These are phyloP conservation scores for Oreonectes daqikongensis DNA, from an alignment of 2,797 vertebrate species.

Conservation along the genomic window DNA sequence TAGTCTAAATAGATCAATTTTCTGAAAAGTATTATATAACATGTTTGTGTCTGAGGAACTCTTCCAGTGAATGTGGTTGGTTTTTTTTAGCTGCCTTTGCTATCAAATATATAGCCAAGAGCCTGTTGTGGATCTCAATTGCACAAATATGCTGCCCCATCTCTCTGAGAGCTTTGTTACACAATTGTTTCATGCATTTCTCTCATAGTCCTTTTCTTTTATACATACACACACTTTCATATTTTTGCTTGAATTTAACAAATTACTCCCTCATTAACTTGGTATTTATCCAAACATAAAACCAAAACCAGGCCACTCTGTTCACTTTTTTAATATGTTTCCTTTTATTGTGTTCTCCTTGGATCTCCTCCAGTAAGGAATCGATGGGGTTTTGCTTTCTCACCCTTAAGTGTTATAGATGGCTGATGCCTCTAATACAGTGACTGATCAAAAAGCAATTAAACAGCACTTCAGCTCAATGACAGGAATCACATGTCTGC, in stretches of 20 bases:
- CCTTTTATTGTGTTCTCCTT: conserved; percentile 27
- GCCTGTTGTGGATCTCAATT: background rate
- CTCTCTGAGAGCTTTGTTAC: background rate
- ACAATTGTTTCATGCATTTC: background rate
- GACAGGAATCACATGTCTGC: conserved; percentile 32
- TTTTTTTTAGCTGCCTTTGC: background rate
- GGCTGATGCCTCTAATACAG: conserved; percentile 35
- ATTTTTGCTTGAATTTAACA: background rate
- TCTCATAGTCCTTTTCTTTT: background rate
- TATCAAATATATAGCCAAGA: conserved; percentile 9
- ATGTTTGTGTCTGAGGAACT: background rate
- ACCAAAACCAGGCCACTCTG: conserved; percentile 20
- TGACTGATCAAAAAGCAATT: conserved; percentile 56
- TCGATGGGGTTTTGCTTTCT: conserved; percentile 51
- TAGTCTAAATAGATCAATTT: conserved; percentile 24
- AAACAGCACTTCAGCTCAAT: conserved; percentile 45
- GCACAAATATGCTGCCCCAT: background rate
- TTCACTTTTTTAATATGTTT: conserved; percentile 27
- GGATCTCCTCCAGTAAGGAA: conserved; percentile 42
- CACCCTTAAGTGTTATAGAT: conserved; percentile 28
- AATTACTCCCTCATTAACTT: conserved; percentile 7
- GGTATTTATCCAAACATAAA: conserved; percentile 2
- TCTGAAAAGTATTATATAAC: conserved; percentile 7
- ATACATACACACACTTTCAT: background rate
- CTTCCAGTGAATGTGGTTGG: background rate